Conservation (phyloP, 1,140 invertebrate species). For the Brachionus sp. region DNA sequence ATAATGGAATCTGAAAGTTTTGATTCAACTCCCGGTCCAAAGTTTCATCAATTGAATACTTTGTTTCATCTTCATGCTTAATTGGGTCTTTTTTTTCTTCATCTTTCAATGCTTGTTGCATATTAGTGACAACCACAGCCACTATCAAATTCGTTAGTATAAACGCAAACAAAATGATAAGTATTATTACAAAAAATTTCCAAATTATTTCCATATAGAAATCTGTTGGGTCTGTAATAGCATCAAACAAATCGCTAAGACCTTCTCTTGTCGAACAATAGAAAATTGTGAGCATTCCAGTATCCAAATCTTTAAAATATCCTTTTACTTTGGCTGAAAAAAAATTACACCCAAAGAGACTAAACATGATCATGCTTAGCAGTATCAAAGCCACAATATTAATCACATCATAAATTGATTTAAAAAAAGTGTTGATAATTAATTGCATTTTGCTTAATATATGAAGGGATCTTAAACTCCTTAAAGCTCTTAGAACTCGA, state of each 20-base stretch:
- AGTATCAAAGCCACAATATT: neutral
- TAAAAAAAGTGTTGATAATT: conserved; percentile 28
- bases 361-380: conserved; percentile 18
- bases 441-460: conserved; percentile 2
- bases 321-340: conserved; percentile 10
- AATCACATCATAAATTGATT: conserved; percentile 19
- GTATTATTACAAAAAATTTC: conserved; percentile 27
- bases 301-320: conserved; percentile 21
- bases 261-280: conserved; percentile 21
- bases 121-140: conserved; percentile 14
- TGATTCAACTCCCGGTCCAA: neutral
- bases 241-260: neutral
- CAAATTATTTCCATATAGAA: conserved; percentile 7
- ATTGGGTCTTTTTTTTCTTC: neutral
- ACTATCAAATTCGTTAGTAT: conserved; percentile 19
- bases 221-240: neutral
- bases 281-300: conserved; percentile 13
- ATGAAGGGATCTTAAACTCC: neutral
- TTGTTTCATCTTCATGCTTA: neutral
- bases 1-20: neutral
- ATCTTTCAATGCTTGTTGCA: conserved; percentile 33
- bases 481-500: conserved; percentile 4
- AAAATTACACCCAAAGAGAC: conserved; percentile 12
- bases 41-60: neutral
- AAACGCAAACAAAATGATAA: conserved; percentile 25